Evolutionary conservation across 2,888 invertebrate genomes (phyloP).

Genomic region (Scaptomyza reducta): DNA sequence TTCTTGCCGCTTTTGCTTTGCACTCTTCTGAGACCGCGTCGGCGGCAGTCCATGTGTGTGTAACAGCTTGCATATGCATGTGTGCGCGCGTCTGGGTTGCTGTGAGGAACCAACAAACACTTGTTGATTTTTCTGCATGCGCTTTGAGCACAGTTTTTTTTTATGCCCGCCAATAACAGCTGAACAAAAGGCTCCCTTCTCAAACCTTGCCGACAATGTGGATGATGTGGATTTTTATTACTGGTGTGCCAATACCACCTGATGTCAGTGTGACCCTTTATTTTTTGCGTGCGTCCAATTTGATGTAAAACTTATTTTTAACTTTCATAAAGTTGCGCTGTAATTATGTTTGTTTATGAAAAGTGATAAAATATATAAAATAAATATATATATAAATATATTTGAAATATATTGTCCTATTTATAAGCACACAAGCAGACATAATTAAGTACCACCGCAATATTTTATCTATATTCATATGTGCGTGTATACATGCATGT

Average conservation of each 20-base stretch:
- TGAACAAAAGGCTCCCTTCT: constrained; percentile 19
- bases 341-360: neutral
- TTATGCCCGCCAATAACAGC: constrained; percentile 38
- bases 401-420: neutral
- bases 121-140: constrained; percentile 54
- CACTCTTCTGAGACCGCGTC: constrained; percentile 11
- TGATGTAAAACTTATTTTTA: neutral
- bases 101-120: constrained; percentile 42
- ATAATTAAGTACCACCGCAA: neutral
- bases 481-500: neutral
- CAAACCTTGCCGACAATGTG: neutral
- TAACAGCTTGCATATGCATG: neutral
- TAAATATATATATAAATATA: neutral
- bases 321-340: neutral
- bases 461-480: neutral
- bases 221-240: constrained; percentile 55
- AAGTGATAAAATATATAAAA: neutral
- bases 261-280: constrained; percentile 26
- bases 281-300: neutral
- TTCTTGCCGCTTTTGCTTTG: constrained; percentile 48
- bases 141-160: constrained; percentile 26
- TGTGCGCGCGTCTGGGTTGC: constrained; percentile 14
- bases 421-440: neutral
- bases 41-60: constrained; percentile 14
- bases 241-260: constrained; percentile 25